Evolutionary conservation across 2,888 invertebrate species (phyloP).

Genomic region (Eremobia ochroleuca): DNA sequence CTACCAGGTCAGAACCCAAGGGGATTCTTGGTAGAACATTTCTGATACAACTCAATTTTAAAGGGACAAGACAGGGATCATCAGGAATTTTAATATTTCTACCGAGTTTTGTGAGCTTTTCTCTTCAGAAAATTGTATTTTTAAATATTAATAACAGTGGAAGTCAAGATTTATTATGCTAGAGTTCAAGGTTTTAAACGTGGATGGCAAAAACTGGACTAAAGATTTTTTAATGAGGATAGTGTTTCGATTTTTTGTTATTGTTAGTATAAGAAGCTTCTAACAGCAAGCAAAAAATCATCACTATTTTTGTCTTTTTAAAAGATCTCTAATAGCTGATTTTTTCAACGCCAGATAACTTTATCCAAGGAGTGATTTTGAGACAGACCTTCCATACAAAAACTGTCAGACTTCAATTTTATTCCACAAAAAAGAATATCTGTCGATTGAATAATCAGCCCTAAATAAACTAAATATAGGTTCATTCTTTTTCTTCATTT

Average conservation of each 20-base stretch:
- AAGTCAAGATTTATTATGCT: neutral
- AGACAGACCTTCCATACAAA: too few relatives aligned
- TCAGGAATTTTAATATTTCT: slow-evolving; percentile 30
- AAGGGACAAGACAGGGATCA: slow-evolving; percentile 25
- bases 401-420: too few relatives aligned
- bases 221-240: neutral
- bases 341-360: too few relatives aligned
- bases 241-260: neutral
- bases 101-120: neutral
- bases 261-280: neutral
- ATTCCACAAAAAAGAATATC: too few relatives aligned
- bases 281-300: too few relatives aligned
- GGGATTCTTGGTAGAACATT: slow-evolving; percentile 32
- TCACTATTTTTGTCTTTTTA: neutral
- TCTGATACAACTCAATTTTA: slow-evolving; percentile 48
- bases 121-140: slow-evolving; percentile 1
- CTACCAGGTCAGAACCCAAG: slow-evolving; percentile 36
- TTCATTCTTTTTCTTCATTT: too few relatives aligned
- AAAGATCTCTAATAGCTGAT: too few relatives aligned
- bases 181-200: neutral
- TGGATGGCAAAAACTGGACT: neutral
- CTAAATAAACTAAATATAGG: too few relatives aligned
- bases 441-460: too few relatives aligned
- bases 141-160: neutral
- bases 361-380: too few relatives aligned